These are phyloP conservation scores for Camelus bactrianus DNA, from an alignment of 2,113 vertebrate species.

Conservation along the genomic window DNA sequence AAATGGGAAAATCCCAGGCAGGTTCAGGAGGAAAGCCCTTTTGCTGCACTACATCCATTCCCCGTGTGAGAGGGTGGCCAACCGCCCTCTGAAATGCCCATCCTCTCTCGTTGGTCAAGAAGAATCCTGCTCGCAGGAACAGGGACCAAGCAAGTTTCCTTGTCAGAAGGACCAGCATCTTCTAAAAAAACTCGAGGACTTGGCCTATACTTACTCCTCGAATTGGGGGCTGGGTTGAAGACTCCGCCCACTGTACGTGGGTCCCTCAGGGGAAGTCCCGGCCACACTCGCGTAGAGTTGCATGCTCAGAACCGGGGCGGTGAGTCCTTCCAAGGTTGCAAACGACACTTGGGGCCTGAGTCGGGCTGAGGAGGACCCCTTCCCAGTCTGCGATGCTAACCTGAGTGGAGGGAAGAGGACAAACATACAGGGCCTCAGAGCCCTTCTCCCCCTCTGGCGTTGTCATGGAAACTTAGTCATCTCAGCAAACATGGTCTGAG, in stretches of 20 bases:
- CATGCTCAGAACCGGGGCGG: rapidly evolving
- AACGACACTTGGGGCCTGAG: neutral
- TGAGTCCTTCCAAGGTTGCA: neutral
- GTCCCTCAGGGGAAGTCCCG: neutral
- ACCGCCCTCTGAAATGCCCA: neutral
- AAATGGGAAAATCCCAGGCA: neutral
- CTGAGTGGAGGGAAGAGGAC: neutral
- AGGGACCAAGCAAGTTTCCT: neutral
- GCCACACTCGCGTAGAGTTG: neutral
- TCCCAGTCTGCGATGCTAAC: neutral
- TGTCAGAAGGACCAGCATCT: neutral
- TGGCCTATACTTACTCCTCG: neutral
- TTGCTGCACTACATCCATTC: neutral
- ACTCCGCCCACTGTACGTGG: neutral
- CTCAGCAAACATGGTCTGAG: neutral
- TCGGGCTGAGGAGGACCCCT: neutral
- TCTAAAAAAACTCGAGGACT: neutral
- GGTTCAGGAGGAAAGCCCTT: neutral
- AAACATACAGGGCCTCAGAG: neutral
- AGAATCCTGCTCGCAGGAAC: neutral
- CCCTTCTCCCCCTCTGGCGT: neutral
- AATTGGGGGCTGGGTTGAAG: neutral
- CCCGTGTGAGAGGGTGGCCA: rapidly evolving
- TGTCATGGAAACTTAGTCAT: conserved; percentile 61
- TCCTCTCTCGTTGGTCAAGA: neutral